Conservation (phyloP, 2,113 vertebrate genomes). For the Aleadryas rufinucha region DNA sequence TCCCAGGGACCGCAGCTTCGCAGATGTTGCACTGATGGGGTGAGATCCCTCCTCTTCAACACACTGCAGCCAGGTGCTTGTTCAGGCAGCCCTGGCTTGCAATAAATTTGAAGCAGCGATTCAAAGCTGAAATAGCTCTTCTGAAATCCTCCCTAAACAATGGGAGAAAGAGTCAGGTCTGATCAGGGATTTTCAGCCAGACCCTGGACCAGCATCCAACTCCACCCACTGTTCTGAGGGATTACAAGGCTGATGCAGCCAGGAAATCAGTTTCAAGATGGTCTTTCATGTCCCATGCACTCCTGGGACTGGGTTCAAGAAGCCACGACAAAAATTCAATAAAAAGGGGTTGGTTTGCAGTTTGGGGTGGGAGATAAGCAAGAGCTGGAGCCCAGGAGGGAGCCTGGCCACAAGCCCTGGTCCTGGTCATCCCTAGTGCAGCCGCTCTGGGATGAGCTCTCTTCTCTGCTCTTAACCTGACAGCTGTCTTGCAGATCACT, state of each 20-base stretch:
- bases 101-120: neutral
- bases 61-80: neutral
- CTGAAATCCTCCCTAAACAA: neutral
- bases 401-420: neutral
- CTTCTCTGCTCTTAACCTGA: neutral
- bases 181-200: neutral
- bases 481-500: neutral
- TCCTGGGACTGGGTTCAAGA: neutral
- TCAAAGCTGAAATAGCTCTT: neutral
- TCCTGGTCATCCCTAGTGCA: neutral
- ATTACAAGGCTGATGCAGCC: neutral
- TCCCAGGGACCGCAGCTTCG: neutral
- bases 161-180: neutral
- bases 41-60: neutral
- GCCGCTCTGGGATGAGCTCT: neutral
- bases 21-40: neutral
- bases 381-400: neutral
- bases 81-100: neutral
- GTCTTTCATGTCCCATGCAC: neutral
- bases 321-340: neutral
- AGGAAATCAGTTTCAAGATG: neutral
- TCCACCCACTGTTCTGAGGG: neutral
- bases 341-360: neutral
- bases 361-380: neutral
- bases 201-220: neutral